A percentile compares a stretch with the other conserved stretches of the same genome.
Conservation (phyloP, 2,888 invertebrate species). For the Drosophila falleni region DNA sequence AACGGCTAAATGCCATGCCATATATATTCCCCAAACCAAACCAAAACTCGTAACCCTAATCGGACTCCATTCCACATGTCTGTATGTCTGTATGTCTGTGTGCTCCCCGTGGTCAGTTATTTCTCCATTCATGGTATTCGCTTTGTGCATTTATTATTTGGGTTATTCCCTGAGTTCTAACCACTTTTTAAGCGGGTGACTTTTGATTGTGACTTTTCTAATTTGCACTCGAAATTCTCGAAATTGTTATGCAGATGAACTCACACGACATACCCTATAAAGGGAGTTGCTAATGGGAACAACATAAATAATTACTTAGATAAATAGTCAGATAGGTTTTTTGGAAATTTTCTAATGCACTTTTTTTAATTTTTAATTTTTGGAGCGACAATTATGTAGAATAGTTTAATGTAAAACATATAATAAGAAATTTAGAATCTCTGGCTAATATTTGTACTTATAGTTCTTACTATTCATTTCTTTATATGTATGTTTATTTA, state of each 20-base stretch:
- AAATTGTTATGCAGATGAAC: conserved; percentile 35
- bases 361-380: background rate
- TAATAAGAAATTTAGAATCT: too few species aligned
- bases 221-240: conserved; percentile 31
- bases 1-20: conserved; percentile 82
- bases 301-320: background rate
- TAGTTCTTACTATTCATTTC: too few species aligned
- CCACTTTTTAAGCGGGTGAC: conserved; percentile 30
- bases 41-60: conserved; percentile 1
- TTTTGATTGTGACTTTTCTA: conserved; percentile 41
- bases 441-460: too few species aligned
- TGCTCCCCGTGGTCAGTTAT: conserved; percentile 33
- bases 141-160: conserved; percentile 66
- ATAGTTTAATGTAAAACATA: background rate
- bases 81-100: conserved; percentile 6
- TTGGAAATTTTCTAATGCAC: background rate
- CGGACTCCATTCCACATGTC: conserved; percentile 4
- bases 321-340: background rate
- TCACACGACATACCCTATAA: background rate
- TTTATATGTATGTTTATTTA: too few species aligned
- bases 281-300: background rate
- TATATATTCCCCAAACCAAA: conserved; percentile 36
- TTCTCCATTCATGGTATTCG: conserved; percentile 55
- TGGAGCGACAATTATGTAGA: background rate
- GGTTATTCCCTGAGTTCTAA: conserved; percentile 50